Percentiles rank a stretch among this genome's conserved stretches.
Conservation (phyloP, 2,113 vertebrate species). For the Acrocephalus arundinaceus region DNA sequence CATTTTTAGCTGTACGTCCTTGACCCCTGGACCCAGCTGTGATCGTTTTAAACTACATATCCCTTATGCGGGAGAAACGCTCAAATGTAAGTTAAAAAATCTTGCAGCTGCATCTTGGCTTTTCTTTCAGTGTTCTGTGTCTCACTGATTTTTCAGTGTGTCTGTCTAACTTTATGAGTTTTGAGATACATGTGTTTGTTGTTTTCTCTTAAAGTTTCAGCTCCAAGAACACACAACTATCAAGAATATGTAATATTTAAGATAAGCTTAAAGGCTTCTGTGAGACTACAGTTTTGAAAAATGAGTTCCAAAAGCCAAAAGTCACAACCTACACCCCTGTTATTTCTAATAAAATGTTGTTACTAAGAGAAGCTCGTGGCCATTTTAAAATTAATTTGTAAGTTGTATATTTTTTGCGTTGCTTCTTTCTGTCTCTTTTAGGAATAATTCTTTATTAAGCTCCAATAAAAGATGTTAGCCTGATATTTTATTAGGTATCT, state of each 20-base stretch:
- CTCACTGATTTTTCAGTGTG: not conserved
- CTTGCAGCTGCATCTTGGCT: not conserved
- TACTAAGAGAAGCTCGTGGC: not conserved
- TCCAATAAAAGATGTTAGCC: not conserved
- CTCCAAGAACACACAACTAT: not conserved
- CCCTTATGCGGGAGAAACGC: conserved; percentile 96
- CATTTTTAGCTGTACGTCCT: conserved; percentile 85
- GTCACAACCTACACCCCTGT: not conserved
- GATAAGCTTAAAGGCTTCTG: not conserved
- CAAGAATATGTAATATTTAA: not conserved
- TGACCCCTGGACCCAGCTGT: conserved; percentile 93
- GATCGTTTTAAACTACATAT: conserved; percentile 98
- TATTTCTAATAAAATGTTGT: not conserved
- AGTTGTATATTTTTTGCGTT: not conserved
- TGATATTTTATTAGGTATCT: not conserved
- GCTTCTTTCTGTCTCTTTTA: not conserved
- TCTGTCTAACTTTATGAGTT: not conserved
- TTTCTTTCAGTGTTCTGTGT: not conserved
- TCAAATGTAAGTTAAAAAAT: conserved; percentile 89
- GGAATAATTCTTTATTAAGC: not conserved
- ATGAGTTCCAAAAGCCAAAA: not conserved
- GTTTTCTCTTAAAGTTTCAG: not conserved
- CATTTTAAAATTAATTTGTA: not conserved
- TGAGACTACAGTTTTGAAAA: not conserved
- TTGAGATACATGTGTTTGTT: not conserved